Base-by-base conservation (phyloP, 2,113 vertebrate species). In the Ibidorhyncha struthersii region DNA sequence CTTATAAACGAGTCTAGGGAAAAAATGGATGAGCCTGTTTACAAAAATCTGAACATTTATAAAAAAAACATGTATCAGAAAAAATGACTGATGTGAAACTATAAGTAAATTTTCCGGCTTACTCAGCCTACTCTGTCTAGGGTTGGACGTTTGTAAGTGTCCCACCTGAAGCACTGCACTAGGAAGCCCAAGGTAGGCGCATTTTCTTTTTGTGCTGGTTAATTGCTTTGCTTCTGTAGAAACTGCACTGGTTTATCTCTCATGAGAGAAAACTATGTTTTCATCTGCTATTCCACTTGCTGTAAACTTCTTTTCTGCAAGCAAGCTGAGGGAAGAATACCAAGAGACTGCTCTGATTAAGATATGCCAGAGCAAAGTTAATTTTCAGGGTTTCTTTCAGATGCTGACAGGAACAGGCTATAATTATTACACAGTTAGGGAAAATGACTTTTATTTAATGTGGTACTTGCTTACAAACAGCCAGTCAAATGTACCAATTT, bases 341-440 rank as follows among this genome's bases (percentile, higher is more conserved):
- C 66, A 47, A 70, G 80, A 71, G 69, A 69, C 81, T 52, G 29
- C 67, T 79, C 56, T 89, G 88, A 88, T 96, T 91, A 78, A 90
- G 79, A 65, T 56, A 67, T 45, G 36, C 67, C 2, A 5, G 40
- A 92, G 72, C 56, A 76, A 76, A 90, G 79, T 47, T 93, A 86
- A 88, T 95, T 61, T 79, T 61, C 72, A 63, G 65, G 34, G 32
- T 70, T 88, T 47, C 47, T 63, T 82, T 71, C 76, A 62, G 67
- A 32, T 22, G 5, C 43, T 22, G 50, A 70, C 32, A 82, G 82
- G 45, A 88, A 25, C 65, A 58, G 25, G 13, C 32, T 43, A 4
- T 55, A 67, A 77, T 94, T 79, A 59, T 82, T 71, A n/a, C 43
- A 19, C 66, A 76, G 58, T 76, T 72, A 38, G 76, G 62, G 41